Evolutionary conservation across 2,888 invertebrate genomes (phyloP).

Genomic region (Nyleta sp.): DNA sequence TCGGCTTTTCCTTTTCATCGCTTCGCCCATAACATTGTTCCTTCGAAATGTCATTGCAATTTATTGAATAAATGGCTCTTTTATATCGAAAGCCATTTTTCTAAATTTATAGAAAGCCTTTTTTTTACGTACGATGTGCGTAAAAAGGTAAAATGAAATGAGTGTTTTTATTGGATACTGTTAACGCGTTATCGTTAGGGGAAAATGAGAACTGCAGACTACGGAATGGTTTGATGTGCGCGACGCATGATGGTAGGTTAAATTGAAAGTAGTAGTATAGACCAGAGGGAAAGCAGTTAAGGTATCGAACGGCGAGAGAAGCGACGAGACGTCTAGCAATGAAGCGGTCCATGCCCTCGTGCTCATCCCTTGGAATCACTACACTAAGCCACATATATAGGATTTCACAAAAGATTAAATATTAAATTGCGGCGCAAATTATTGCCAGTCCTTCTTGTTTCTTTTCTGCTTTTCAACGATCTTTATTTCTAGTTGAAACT

Average conservation of each 20-base stretch:
- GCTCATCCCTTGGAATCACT: slow-evolving; percentile 47
- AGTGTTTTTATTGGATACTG: slow-evolving; percentile 54
- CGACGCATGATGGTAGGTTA: slow-evolving; percentile 59
- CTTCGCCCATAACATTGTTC: background rate
- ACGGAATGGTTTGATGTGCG: slow-evolving; percentile 56
- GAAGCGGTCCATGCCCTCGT: slow-evolving; percentile 57
- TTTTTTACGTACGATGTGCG: slow-evolving; percentile 30
- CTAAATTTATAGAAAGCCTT: slow-evolving; percentile 24
- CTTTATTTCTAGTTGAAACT: background rate
- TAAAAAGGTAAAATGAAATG: slow-evolving; percentile 45
- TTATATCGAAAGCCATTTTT: slow-evolving; percentile 14
- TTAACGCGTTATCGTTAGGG: slow-evolving; percentile 57
- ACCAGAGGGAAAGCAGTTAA: slow-evolving; percentile 57
- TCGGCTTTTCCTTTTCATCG: too few relatives aligned
- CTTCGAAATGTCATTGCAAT: slow-evolving; percentile 8
- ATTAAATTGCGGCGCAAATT: slow-evolving; percentile 32
- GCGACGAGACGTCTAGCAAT: slow-evolving; percentile 61
- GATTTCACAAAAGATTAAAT: slow-evolving; percentile 47
- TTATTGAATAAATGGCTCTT: slow-evolving; percentile 10
- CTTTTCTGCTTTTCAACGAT: too few relatives aligned
- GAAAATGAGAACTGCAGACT: slow-evolving; percentile 57
- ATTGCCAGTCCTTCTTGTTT: slow-evolving; percentile 3
- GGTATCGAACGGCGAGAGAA: slow-evolving; percentile 59
- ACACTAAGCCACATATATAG: slow-evolving; percentile 35
- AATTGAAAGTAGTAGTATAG: slow-evolving; percentile 62